These are phyloP conservation scores for Pseudomyrmex gracilis DNA, from an alignment of 1,140 invertebrate genomes.

Conservation along the genomic window DNA sequence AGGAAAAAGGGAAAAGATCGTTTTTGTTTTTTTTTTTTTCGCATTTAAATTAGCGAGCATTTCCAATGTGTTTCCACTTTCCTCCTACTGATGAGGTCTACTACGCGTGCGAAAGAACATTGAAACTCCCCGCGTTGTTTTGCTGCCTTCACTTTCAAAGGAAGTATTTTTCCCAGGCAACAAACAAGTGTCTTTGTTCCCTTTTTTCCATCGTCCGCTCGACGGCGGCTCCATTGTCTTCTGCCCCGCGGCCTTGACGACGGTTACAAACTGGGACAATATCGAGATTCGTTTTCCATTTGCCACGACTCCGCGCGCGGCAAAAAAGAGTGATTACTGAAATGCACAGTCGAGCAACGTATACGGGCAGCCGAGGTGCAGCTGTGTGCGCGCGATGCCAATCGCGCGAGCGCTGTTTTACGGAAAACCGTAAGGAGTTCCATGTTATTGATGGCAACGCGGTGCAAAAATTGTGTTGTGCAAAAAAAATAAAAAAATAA, in stretches of 20 bases:
- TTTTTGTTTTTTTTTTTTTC: neutral
- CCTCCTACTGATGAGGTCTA: neutral
- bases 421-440: neutral
- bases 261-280: constrained; percentile 42
- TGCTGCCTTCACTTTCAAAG: constrained; percentile 38
- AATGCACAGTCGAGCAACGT: neutral
- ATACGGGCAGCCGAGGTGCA: neutral
- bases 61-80: constrained; percentile 13
- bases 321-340: constrained; percentile 31
- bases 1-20: neutral
- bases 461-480: neutral
- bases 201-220: constrained; percentile 30
- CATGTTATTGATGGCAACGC: neutral
- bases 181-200: constrained; percentile 57
- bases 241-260: constrained; percentile 4
- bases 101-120: constrained; percentile 3
- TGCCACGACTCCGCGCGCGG: neutral
- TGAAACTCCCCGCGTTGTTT: constrained; percentile 9
- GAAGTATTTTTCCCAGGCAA: constrained; percentile 47
- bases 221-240: constrained; percentile 44
- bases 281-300: constrained; percentile 49
- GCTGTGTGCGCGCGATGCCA: neutral
- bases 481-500: too few species aligned
- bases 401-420: neutral
- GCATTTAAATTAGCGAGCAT: neutral